Conservation (phyloP, 2,797 vertebrate genomes). For the Xerus rutilus region DNA sequence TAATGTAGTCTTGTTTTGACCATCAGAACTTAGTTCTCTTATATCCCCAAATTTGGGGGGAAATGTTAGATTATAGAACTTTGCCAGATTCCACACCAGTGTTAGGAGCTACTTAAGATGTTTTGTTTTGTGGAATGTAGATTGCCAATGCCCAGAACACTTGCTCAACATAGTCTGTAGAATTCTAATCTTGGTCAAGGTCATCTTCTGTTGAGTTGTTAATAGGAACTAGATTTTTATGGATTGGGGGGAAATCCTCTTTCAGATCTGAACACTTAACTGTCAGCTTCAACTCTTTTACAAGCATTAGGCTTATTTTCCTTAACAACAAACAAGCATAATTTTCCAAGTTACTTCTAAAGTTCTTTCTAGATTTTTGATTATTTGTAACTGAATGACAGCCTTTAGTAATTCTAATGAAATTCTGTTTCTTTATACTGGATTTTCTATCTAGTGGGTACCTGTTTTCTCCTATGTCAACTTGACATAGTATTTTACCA, state of each 20-base stretch:
- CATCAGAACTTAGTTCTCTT: background rate
- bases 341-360: conserved; percentile 31
- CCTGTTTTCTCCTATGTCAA: background rate
- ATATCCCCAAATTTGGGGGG: background rate
- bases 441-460: background rate
- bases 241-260: background rate
- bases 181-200: background rate
- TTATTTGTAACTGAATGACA: background rate
- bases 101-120: conserved; percentile 5
- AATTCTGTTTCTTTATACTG: background rate
- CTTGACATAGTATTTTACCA: conserved; percentile 15
- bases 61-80: background rate
- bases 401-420: background rate
- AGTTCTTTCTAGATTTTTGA: background rate
- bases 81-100: conserved; percentile 10
- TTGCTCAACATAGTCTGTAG: background rate
- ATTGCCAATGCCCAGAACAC: background rate
- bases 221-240: conserved; percentile 8
- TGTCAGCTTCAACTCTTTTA: background rate
- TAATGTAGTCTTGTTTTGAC: background rate
- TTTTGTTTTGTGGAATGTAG: background rate
- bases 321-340: background rate
- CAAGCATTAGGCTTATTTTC: background rate
- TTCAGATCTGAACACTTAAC: background rate
- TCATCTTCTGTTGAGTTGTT: conserved; percentile 11